Conservation (phyloP, 1,140 invertebrate species). For the Condylostylus longicornis region DNA sequence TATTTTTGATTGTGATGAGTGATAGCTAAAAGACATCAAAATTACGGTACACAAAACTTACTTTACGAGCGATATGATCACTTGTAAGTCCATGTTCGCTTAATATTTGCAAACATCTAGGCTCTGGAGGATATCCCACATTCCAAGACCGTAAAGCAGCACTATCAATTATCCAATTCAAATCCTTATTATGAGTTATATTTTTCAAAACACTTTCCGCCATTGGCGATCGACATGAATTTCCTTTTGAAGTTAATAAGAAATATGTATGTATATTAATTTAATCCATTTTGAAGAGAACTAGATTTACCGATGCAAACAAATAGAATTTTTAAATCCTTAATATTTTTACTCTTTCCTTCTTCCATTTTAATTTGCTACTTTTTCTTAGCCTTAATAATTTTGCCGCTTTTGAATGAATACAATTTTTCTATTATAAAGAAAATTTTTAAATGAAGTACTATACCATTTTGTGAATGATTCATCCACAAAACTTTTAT, state of each 20-base stretch:
- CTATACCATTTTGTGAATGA: no score
- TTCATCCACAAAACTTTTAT: no score
- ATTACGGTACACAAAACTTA: constrained; percentile 17
- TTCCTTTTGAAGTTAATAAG: constrained; percentile 38
- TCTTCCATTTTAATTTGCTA: no score
- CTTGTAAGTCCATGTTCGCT: constrained; percentile 44
- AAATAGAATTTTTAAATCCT: constrained; percentile 21
- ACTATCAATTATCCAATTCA: constrained; percentile 74
- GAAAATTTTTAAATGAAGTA: no score
- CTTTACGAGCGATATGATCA: constrained; percentile 49
- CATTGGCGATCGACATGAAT: constrained; percentile 90
- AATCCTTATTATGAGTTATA: constrained; percentile 42
- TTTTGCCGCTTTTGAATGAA: no score
- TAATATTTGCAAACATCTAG: constrained; percentile 48
- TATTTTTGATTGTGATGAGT: neutral
- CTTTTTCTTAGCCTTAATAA: no score
- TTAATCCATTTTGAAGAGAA: neutral
- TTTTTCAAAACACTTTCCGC: constrained; percentile 76
- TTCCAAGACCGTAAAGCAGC: constrained; percentile 73
- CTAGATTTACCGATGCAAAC: constrained; percentile 25
- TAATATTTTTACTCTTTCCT: no score
- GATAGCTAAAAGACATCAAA: neutral
- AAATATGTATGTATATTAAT: neutral
- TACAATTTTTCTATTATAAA: no score
- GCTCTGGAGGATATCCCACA: constrained; percentile 61